A percentile compares a stretch with the other conserved stretches of the same genome.
Conservation (phyloP, 1,140 invertebrate genomes). For the Aethina tumida region DNA sequence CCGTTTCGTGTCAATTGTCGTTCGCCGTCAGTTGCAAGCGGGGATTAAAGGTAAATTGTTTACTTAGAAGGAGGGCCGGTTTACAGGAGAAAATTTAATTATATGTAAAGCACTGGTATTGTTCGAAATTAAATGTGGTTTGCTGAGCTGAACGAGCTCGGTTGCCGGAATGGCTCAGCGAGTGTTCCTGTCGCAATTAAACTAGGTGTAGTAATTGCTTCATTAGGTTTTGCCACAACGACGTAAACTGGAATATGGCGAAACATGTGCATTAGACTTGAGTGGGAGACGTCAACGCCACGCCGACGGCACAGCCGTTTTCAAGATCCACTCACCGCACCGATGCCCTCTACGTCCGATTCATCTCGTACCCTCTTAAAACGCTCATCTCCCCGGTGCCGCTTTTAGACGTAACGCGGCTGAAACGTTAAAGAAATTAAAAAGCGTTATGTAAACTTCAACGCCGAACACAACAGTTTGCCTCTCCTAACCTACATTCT, state of each 20-base stretch:
- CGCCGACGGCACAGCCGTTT: no score
- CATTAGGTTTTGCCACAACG: constrained; percentile 26
- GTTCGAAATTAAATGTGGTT: constrained; percentile 30
- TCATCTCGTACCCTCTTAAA: not conserved
- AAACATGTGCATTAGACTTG: constrained; percentile 27
- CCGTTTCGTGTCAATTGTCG: constrained; percentile 19
- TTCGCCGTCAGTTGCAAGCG: constrained; percentile 12
- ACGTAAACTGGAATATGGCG: constrained; percentile 16
- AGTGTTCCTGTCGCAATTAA: constrained; percentile 18
- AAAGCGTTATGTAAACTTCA: no score
- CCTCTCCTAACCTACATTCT: no score
- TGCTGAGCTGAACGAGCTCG: constrained; percentile 13
- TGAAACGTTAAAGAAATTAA: constrained; percentile 11
- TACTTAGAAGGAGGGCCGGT: constrained; percentile 16
- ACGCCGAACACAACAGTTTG: no score
- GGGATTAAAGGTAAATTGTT: constrained; percentile 23
- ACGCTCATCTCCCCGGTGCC: constrained; percentile 4
- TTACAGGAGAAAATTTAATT: constrained; percentile 23
- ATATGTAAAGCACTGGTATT: constrained; percentile 15
- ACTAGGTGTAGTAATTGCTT: constrained; percentile 24
- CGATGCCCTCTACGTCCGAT: constrained; percentile 7
- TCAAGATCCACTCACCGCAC: no score
- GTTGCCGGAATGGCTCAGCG: constrained; percentile 15
- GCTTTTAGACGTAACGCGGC: constrained; percentile 10
- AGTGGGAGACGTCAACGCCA: constrained; percentile 17